phyloP scores from a whole-genome alignment of 2,797 vertebrate genomes.

The Gallinago stenura region DNA sequence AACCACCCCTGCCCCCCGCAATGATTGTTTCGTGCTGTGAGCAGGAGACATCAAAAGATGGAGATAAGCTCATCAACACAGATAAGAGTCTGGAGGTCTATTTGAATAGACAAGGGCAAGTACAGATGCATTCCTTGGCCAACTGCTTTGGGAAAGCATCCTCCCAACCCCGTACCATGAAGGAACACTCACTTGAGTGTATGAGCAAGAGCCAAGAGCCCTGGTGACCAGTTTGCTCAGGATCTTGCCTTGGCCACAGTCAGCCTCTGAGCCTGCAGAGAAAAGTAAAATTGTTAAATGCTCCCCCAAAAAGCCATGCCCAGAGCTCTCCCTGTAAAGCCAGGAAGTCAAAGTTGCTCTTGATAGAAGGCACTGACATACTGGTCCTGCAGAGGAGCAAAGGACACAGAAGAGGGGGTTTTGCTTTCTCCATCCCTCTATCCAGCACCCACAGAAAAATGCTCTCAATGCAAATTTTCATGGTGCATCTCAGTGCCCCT shows the following conservation, averaged over 20 bases:
- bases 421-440: background rate
- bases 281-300: background rate
- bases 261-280: background rate
- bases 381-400: background rate
- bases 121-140: background rate
- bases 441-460: background rate
- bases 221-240: background rate
- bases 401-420: fast-evolving
- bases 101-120: background rate
- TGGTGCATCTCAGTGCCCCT: fast-evolving
- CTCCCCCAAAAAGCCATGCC: background rate
- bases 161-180: background rate
- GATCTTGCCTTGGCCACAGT: background rate
- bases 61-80: background rate
- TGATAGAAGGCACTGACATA: fast-evolving
- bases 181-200: background rate
- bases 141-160: background rate
- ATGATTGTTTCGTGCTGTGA: background rate
- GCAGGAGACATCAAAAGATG: background rate
- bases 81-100: background rate
- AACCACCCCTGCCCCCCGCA: fast-evolving
- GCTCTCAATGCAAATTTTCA: background rate
- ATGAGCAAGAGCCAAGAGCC: background rate
- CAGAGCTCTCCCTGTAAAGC: background rate
- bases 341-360: background rate